Evolutionary conservation across 2,113 vertebrate genomes (phyloP).

Genomic region (Labeo catla): DNA sequence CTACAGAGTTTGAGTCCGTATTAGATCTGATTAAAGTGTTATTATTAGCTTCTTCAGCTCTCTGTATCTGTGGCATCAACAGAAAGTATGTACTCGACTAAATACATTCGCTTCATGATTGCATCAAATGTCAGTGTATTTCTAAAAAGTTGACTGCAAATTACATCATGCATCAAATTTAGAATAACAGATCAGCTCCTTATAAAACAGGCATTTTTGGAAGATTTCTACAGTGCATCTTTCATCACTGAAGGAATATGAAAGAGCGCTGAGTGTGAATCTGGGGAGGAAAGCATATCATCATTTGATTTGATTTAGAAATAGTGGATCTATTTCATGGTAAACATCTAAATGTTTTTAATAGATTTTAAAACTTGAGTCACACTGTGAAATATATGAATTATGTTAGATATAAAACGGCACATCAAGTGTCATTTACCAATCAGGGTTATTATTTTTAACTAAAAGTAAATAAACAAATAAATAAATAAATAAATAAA

Average conservation of each 20-base stretch:
- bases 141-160: background rate
- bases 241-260: background rate
- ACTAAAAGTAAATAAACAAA: background rate
- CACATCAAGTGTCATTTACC: background rate
- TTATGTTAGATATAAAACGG: background rate
- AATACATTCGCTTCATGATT: background rate
- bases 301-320: background rate
- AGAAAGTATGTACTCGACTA: background rate
- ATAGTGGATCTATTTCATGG: too few relatives aligned
- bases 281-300: background rate
- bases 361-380: background rate
- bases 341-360: too few relatives aligned
- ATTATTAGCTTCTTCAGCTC: background rate
- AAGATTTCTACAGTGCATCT: background rate
- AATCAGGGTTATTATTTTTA: too few relatives aligned
- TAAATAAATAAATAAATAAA: too few relatives aligned
- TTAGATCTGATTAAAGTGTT: background rate
- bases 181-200: background rate
- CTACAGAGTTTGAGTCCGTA: background rate
- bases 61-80: background rate
- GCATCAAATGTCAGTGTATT: background rate
- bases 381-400: background rate
- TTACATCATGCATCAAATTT: background rate
- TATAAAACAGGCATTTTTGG: background rate
- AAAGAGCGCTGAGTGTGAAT: background rate